These are phyloP conservation scores for Trachelus iudaicus DNA, from an alignment of 2,888 invertebrate species.

Conservation along the genomic window DNA sequence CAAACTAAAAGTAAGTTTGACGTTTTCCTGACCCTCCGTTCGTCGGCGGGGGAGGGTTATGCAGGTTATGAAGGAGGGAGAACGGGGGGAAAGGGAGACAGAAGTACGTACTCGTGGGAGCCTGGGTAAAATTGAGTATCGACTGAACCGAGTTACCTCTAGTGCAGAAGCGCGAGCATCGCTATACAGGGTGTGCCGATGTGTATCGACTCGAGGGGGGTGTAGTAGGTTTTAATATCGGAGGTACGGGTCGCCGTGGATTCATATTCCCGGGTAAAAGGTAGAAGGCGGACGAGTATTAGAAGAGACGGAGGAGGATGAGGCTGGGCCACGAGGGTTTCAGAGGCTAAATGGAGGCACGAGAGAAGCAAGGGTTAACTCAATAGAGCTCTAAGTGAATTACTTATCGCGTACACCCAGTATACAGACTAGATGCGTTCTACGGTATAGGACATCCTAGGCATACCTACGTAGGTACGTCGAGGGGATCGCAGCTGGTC, in stretches of 20 bases:
- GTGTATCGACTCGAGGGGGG: not conserved
- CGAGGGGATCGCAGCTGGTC: not conserved
- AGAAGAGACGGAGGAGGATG: slow-evolving; percentile 13
- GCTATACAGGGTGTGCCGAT: not conserved
- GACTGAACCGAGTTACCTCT: not conserved
- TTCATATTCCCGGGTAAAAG: not conserved
- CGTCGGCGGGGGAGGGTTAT: not conserved
- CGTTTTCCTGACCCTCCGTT: not conserved
- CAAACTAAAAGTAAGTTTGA: not conserved
- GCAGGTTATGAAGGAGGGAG: too few relatives aligned
- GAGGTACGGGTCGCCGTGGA: not conserved
- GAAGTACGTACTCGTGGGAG: not conserved
- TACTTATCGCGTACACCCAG: slow-evolving; percentile 64
- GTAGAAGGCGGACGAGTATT: not conserved
- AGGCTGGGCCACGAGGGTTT: slow-evolving; percentile 38
- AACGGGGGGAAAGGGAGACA: not conserved
- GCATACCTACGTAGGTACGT: not conserved
- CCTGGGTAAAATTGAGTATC: not conserved
- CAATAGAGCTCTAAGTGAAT: slow-evolving; percentile 64
- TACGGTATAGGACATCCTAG: slow-evolving; percentile 42
- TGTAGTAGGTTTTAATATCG: slow-evolving; percentile 33
- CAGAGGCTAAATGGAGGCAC: slow-evolving; percentile 61
- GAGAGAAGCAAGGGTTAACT: slow-evolving; percentile 65
- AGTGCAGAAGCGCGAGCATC: not conserved
- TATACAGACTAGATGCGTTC: slow-evolving; percentile 62